Evolutionary conservation across 2,797 vertebrate species (phyloP).

Genomic region (Zalophus californianus): DNA sequence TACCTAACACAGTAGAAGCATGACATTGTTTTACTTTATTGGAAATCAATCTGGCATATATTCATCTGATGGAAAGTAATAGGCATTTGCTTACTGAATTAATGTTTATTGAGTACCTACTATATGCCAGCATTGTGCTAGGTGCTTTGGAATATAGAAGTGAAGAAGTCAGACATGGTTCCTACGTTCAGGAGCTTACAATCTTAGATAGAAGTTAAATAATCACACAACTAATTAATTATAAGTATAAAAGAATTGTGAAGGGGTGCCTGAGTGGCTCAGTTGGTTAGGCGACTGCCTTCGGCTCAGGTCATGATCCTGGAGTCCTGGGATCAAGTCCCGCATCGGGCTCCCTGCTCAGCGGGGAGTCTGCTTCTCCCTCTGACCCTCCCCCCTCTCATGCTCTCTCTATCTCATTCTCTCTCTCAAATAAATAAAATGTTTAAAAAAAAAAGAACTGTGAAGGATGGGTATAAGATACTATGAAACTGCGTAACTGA

Average conservation of each 20-base stretch:
- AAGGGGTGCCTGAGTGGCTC: neutral
- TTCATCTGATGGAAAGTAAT: neutral
- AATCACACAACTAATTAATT: neutral
- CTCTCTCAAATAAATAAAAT: too few species aligned
- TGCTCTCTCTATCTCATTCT: too few species aligned
- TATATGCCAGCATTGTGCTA: neutral
- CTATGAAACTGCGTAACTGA: neutral
- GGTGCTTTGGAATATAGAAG: neutral
- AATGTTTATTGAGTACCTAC: neutral
- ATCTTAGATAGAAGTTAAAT: neutral
- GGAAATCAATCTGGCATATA: neutral
- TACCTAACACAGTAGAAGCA: neutral
- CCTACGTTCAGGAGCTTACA: neutral
- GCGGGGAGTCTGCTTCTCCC: too few species aligned
- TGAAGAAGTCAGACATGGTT: neutral
- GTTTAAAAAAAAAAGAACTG: neutral
- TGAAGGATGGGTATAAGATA: neutral
- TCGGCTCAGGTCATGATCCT: too few species aligned
- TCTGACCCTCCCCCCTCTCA: too few species aligned
- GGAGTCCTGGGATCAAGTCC: too few species aligned
- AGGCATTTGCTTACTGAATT: neutral
- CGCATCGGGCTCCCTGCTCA: too few species aligned
- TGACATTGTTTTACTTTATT: neutral
- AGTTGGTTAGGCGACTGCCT: too few species aligned
- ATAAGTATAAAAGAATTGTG: neutral